Evolutionary conservation across 2,113 vertebrate species (phyloP).

Genomic region (Eonycteris spelaea): DNA sequence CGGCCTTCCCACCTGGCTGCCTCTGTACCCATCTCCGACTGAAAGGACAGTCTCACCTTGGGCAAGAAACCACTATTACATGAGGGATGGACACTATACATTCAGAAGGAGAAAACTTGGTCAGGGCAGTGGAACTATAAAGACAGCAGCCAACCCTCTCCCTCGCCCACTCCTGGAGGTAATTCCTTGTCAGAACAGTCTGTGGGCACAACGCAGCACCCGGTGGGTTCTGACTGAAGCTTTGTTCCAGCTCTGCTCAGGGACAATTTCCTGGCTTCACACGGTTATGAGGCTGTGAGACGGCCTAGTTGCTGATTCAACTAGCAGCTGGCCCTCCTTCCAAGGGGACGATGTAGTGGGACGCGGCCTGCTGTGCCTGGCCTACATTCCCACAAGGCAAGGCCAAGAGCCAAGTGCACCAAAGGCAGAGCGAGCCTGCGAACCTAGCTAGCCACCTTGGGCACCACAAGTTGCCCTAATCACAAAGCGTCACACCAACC

Average conservation of each 20-base stretch:
- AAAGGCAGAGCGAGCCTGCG: neutral
- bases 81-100: neutral
- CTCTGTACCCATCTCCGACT: neutral
- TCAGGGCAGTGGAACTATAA: slow-evolving; percentile 5
- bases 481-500: neutral
- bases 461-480: neutral
- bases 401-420: neutral
- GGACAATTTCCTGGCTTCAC: neutral
- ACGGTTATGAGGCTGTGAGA: neutral
- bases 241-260: neutral
- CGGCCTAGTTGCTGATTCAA: neutral
- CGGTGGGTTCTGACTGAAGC: neutral
- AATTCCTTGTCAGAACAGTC: neutral
- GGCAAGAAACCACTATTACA: neutral
- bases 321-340: slow-evolving; percentile 5
- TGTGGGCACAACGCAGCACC: neutral
- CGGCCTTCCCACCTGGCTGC: slow-evolving; percentile 6
- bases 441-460: neutral
- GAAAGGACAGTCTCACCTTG: neutral
- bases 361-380: neutral
- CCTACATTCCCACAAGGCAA: neutral
- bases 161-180: neutral
- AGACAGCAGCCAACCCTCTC: slow-evolving; percentile 30
- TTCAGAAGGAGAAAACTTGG: neutral
- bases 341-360: neutral